These are phyloP conservation scores for Caracal caracal DNA, from an alignment of 2,113 vertebrate species.

Conservation along the genomic window DNA sequence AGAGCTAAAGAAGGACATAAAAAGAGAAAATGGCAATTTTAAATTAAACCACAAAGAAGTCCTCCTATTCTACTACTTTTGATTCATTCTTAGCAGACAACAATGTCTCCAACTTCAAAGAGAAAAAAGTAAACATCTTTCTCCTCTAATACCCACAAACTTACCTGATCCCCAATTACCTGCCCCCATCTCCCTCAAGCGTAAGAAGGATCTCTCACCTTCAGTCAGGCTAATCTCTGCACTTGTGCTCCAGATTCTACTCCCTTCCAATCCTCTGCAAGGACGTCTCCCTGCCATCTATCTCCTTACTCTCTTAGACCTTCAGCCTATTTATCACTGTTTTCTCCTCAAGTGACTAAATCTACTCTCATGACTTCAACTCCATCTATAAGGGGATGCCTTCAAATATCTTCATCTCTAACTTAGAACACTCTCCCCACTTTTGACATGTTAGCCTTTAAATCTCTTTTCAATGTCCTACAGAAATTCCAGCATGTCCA, in stretches of 20 bases:
- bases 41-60: slow-evolving; percentile 19
- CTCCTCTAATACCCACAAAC: neutral
- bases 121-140: neutral
- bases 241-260: neutral
- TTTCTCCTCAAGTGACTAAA: neutral
- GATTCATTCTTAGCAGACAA: neutral
- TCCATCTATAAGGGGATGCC: neutral
- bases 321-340: neutral
- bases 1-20: neutral
- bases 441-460: neutral
- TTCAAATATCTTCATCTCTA: slow-evolving; percentile 39
- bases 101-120: neutral
- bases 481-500: neutral
- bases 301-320: neutral
- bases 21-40: neutral
- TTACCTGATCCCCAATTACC: neutral
- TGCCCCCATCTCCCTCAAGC: neutral
- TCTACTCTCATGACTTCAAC: neutral
- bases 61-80: neutral
- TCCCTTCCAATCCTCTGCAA: neutral
- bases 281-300: neutral
- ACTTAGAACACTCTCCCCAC: neutral
- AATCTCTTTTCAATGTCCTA: neutral
- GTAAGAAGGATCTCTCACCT: neutral
- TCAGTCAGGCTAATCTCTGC: neutral